phyloP scores from a whole-genome alignment of 2,797 vertebrate species.

The Lutjanus argentimaculatus region DNA sequence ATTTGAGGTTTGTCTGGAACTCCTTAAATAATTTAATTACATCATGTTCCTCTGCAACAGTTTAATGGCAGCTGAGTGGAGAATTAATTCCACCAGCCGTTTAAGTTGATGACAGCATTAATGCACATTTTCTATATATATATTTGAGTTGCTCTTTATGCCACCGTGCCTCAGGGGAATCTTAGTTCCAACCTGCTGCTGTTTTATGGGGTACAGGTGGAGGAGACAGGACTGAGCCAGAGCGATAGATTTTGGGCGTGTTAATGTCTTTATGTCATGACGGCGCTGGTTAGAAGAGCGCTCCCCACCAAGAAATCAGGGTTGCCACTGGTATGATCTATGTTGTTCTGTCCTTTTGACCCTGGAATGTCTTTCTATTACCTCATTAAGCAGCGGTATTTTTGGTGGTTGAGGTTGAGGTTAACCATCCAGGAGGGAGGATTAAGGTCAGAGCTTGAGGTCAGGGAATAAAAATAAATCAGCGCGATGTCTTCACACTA shows the following conservation, averaged over 20 bases:
- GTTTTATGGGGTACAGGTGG: slow-evolving; percentile 20
- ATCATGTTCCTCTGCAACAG: background rate
- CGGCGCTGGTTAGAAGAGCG: background rate
- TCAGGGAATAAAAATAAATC: slow-evolving; percentile 45
- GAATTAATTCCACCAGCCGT: background rate
- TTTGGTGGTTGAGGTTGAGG: slow-evolving; percentile 42
- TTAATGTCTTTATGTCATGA: background rate
- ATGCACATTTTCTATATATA: background rate
- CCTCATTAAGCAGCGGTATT: slow-evolving; percentile 22
- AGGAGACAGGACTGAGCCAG: background rate
- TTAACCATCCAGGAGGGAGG: slow-evolving; percentile 43
- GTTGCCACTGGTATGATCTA: slow-evolving; percentile 5
- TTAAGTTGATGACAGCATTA: background rate
- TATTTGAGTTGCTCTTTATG: slow-evolving; percentile 1
- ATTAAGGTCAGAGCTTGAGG: slow-evolving; percentile 39
- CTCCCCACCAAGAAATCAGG: background rate
- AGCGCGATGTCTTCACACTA: background rate
- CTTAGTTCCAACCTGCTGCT: slow-evolving; percentile 2
- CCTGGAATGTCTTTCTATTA: slow-evolving; percentile 24
- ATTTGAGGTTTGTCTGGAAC: background rate
- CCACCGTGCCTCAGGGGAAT: slow-evolving; percentile 3
- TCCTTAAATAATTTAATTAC: background rate
- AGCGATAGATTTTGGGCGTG: background rate
- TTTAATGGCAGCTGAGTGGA: background rate
- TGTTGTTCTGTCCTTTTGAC: slow-evolving; percentile 29